phyloP scores from a whole-genome alignment of 2,888 invertebrate genomes.

The Temnothorax rugatulus region DNA sequence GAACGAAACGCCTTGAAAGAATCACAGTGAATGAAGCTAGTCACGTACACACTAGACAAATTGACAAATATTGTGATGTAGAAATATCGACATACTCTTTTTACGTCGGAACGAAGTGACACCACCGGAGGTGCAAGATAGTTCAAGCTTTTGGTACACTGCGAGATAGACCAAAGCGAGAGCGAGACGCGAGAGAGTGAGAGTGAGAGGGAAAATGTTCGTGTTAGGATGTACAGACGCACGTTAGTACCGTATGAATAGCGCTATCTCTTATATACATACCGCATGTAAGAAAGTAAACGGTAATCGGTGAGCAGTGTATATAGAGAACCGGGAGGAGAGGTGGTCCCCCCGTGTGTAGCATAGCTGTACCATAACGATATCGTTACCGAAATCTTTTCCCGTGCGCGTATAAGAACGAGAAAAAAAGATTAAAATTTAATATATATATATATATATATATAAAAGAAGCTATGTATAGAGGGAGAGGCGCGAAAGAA shows the following conservation, averaged over 20 bases:
- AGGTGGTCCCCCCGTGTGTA: constrained; percentile 62
- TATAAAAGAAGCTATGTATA: constrained; percentile 49
- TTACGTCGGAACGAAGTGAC: constrained; percentile 43
- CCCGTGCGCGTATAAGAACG: constrained; percentile 49
- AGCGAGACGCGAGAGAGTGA: constrained; percentile 46
- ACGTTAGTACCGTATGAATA: constrained; percentile 59
- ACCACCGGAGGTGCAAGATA: background rate
- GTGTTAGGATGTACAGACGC: constrained; percentile 67
- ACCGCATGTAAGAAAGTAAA: constrained; percentile 66
- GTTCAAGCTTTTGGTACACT: constrained; percentile 41
- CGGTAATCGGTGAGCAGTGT: constrained; percentile 72
- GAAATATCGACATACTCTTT: background rate
- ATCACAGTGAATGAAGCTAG: constrained; percentile 12
- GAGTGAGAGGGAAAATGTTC: constrained; percentile 58
- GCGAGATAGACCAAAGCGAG: constrained; percentile 62
- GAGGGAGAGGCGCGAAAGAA: constrained; percentile 27
- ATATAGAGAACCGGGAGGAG: constrained; percentile 65
- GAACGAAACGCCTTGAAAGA: background rate
- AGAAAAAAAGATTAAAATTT: constrained; percentile 63
- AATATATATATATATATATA: constrained; percentile 73
- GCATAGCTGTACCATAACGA: constrained; percentile 81
- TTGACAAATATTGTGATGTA: constrained; percentile 1
- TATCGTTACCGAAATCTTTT: constrained; percentile 75
- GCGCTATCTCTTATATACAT: constrained; percentile 66
- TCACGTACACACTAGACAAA: constrained; percentile 9